Conservation (phyloP, 2,888 invertebrate genomes). For the Pycnomerus fuliginosus region DNA sequence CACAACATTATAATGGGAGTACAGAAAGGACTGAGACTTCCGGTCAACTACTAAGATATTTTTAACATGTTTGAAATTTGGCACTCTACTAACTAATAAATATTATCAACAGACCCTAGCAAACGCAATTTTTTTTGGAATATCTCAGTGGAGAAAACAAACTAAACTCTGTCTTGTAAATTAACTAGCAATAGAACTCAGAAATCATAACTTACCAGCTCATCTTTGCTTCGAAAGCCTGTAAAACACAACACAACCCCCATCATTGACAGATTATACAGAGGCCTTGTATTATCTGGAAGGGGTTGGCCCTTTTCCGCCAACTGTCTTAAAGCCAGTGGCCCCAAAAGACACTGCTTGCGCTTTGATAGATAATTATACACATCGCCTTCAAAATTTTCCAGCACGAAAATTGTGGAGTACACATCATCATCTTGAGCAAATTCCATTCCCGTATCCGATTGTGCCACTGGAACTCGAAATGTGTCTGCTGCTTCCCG, state of each 20-base stretch:
- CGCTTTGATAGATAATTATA: constrained; percentile 68
- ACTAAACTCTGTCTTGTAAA: no score
- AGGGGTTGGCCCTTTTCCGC: constrained; percentile 69
- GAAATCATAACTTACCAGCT: constrained; percentile 82
- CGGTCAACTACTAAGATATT: no score
- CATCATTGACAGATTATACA: constrained; percentile 86
- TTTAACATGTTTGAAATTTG: no score
- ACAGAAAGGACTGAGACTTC: no score
- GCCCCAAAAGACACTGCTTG: constrained; percentile 74
- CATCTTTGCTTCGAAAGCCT: constrained; percentile 86
- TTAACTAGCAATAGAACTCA: no score
- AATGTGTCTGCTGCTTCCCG: constrained; percentile 62
- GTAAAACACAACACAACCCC: constrained; percentile 89
- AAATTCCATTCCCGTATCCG: constrained; percentile 58
- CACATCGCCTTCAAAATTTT: constrained; percentile 71
- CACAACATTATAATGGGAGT: no score
- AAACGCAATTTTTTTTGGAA: no score
- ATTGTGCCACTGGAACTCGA: constrained; percentile 63
- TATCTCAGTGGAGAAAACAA: no score
- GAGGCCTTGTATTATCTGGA: constrained; percentile 74
- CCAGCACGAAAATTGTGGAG: constrained; percentile 71
- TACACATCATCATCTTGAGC: constrained; percentile 59
- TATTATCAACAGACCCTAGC: no score
- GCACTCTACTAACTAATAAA: no score
- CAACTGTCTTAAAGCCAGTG: constrained; percentile 76